These are phyloP conservation scores for Acanthopleura granulata DNA, from an alignment of 2,888 invertebrate genomes.

Conservation along the genomic window DNA sequence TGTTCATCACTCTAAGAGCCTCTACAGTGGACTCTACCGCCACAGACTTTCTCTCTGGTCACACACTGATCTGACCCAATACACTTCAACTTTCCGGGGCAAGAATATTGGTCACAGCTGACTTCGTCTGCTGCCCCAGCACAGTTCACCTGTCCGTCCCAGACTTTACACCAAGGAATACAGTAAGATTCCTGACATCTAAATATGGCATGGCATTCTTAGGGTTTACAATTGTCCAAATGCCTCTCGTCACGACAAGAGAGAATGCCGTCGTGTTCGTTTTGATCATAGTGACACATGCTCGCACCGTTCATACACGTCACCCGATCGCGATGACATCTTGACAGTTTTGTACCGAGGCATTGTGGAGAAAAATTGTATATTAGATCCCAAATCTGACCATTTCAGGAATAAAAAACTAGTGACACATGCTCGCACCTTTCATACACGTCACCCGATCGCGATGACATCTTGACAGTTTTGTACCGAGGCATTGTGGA, in stretches of 20 bases:
- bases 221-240: neutral
- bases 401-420: no score
- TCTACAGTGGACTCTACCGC: neutral
- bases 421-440: neutral
- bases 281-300: neutral
- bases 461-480: neutral
- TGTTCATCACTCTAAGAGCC: neutral
- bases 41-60: neutral
- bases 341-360: neutral
- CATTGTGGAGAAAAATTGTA: no score
- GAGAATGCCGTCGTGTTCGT: neutral
- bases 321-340: neutral
- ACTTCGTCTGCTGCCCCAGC: neutral
- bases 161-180: neutral
- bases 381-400: no score
- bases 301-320: neutral
- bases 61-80: neutral
- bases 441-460: neutral
- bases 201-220: neutral
- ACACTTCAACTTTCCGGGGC: neutral
- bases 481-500: neutral
- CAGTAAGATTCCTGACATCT: neutral
- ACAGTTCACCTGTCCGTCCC: neutral
- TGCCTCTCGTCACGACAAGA: neutral
- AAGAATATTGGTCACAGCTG: neutral